Evolutionary conservation across 2,797 vertebrate species (phyloP).

Genomic region (Melanotaenia boesemani): DNA sequence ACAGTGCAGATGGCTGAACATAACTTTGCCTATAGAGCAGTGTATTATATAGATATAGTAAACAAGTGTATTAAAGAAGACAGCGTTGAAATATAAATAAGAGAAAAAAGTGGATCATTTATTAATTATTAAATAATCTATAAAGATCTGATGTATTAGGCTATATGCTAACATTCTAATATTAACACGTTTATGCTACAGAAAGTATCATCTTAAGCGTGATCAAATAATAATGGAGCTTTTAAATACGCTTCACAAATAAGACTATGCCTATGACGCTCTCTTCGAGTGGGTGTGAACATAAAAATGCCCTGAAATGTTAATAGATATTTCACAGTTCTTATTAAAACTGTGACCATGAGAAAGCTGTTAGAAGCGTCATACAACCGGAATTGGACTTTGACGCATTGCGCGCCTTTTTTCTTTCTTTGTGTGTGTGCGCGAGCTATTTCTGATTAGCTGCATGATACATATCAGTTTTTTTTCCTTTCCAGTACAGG

Average conservation of each 20-base stretch:
- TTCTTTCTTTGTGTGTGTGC: not conserved
- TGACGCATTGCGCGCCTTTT: slow-evolving; percentile 52
- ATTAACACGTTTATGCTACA: not conserved
- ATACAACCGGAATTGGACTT: slow-evolving; percentile 58
- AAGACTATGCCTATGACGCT: not conserved
- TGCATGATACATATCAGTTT: slow-evolving; percentile 22
- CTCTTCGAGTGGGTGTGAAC: not conserved
- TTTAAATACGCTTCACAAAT: not conserved
- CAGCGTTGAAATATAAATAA: not conserved
- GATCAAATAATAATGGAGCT: not conserved
- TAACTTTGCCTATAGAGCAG: not conserved
- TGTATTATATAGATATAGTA: not conserved
- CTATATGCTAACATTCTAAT: not conserved
- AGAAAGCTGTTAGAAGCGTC: slow-evolving; percentile 35
- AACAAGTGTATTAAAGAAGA: not conserved
- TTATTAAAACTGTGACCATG: slow-evolving; percentile 22
- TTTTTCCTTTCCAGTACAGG: slow-evolving; percentile 1
- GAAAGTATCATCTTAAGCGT: not conserved
- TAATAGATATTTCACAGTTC: slow-evolving; percentile 22
- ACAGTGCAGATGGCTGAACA: not conserved
- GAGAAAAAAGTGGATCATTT: not conserved
- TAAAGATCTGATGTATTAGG: not conserved
- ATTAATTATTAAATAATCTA: not conserved
- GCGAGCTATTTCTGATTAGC: slow-evolving; percentile 51
- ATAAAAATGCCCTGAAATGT: slow-evolving; percentile 4